Evolutionary conservation across 2,797 vertebrate genomes (phyloP).

Genomic region (Catharus ustulatus): DNA sequence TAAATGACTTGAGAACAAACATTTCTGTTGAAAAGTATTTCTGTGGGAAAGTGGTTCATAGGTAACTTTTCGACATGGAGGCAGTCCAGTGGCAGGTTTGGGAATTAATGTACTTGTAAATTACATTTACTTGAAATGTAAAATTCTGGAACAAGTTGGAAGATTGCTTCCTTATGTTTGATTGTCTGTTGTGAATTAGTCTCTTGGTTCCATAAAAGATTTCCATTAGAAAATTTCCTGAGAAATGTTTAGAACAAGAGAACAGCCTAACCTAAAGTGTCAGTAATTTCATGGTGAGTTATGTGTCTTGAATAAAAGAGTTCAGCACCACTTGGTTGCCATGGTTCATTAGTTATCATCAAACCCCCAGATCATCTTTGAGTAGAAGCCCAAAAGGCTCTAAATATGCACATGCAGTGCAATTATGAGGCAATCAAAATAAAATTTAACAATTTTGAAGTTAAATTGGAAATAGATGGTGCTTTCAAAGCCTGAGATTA

Average conservation of each 20-base stretch:
- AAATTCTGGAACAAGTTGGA: background rate
- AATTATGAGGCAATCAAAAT: conserved; percentile 77
- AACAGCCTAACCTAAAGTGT: conserved; percentile 31
- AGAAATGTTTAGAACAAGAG: conserved; percentile 51
- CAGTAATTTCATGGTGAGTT: conserved; percentile 71
- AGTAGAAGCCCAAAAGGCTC: conserved; percentile 55
- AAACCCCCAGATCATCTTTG: conserved; percentile 59
- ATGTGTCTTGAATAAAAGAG: conserved; percentile 63
- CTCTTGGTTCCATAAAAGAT: conserved; percentile 20
- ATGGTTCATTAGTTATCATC: conserved; percentile 74
- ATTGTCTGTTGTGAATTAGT: conserved; percentile 16
- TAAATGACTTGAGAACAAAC: conserved; percentile 41
- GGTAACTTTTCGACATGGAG: conserved; percentile 2
- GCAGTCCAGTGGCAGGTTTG: background rate
- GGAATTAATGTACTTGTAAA: background rate
- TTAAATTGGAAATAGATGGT: conserved; percentile 76
- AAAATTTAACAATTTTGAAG: conserved; percentile 72
- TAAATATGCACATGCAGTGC: conserved; percentile 58
- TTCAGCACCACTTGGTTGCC: conserved; percentile 65
- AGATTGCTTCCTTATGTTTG: background rate
- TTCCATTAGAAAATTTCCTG: conserved; percentile 58
- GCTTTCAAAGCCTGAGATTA: conserved; percentile 74
- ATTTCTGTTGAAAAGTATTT: background rate
- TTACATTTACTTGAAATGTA: background rate
- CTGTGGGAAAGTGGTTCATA: conserved; percentile 9